Evolutionary conservation across 2,113 vertebrate genomes (phyloP).

Genomic region (Saiga tatarica): DNA sequence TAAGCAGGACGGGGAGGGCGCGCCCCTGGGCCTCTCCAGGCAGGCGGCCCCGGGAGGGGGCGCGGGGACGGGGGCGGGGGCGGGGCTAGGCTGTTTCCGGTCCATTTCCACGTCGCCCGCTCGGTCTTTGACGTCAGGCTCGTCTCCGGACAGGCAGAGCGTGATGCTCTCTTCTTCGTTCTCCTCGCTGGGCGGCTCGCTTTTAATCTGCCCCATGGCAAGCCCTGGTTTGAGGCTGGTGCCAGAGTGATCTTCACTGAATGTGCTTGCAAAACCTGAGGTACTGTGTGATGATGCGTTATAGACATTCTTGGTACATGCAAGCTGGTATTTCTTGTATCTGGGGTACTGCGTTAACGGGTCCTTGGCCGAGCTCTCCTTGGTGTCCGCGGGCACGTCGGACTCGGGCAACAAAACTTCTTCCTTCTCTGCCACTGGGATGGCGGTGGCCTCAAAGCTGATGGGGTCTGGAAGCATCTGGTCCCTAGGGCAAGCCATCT

Average conservation of each 20-base stretch:
- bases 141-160: slow-evolving; percentile 93
- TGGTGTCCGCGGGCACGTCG: slow-evolving; percentile 79
- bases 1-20: slow-evolving; percentile 91
- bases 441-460: slow-evolving; percentile 80
- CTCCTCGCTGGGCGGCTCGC: slow-evolving; percentile 89
- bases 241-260: slow-evolving; percentile 86
- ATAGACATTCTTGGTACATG: slow-evolving; percentile 98
- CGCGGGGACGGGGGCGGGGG: not conserved
- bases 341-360: slow-evolving; percentile 92
- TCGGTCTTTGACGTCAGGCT: slow-evolving; percentile 89
- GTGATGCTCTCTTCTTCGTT: slow-evolving; percentile 91
- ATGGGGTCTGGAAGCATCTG: slow-evolving; percentile 85
- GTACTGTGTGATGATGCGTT: slow-evolving; percentile 95
- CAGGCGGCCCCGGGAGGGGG: slow-evolving; percentile 56
- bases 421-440: slow-evolving; percentile 84
- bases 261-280: slow-evolving; percentile 99
- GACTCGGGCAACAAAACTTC: slow-evolving; percentile 82
- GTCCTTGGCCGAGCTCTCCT: slow-evolving; percentile 89
- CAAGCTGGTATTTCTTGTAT: slow-evolving; percentile 99
- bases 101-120: slow-evolving; percentile 92
- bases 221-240: slow-evolving; percentile 85
- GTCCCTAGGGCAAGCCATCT: slow-evolving; percentile 87
- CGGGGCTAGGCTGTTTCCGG: slow-evolving; percentile 85
- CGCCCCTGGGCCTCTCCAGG: slow-evolving; percentile 85
- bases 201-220: slow-evolving; percentile 92